Percentiles rank a stretch among this genome's conserved stretches.
phyloP scores from a whole-genome alignment of 2,113 vertebrate genomes.

The Rhinopithecus roxellana region DNA sequence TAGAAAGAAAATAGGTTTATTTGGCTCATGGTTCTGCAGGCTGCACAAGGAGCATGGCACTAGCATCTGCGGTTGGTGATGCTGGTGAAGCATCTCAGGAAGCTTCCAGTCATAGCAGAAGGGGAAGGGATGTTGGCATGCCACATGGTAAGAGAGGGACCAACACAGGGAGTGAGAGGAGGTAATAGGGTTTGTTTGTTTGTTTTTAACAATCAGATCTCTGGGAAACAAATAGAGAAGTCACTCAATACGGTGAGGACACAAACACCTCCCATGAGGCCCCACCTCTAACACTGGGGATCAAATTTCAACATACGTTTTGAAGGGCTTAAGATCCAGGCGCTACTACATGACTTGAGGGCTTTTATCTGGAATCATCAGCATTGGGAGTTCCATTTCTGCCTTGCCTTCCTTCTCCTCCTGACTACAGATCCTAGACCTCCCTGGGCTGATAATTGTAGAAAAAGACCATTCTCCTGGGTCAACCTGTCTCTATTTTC shows the following conservation, averaged over 20 bases:
- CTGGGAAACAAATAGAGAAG: background rate
- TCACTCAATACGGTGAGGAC: background rate
- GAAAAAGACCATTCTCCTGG: background rate
- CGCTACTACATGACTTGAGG: accelerated
- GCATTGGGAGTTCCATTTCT: background rate
- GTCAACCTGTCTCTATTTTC: background rate
- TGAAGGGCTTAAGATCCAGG: background rate
- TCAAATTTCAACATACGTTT: background rate
- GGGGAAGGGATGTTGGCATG: background rate
- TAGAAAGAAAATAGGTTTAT: background rate
- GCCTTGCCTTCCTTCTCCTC: background rate
- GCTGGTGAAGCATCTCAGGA: too few relatives aligned
- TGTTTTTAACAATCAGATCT: background rate
- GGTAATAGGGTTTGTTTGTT: background rate
- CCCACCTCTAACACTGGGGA: background rate
- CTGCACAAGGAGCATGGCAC: background rate
- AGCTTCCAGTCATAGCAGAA: background rate
- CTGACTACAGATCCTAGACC: background rate
- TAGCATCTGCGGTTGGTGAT: background rate
- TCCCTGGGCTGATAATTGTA: background rate
- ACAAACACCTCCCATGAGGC: background rate
- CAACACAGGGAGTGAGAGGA: background rate
- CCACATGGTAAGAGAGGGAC: background rate
- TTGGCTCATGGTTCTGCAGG: background rate
- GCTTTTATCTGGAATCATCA: background rate